phyloP scores from a whole-genome alignment of 2,113 vertebrate species.

The Plestiodon gilberti region DNA sequence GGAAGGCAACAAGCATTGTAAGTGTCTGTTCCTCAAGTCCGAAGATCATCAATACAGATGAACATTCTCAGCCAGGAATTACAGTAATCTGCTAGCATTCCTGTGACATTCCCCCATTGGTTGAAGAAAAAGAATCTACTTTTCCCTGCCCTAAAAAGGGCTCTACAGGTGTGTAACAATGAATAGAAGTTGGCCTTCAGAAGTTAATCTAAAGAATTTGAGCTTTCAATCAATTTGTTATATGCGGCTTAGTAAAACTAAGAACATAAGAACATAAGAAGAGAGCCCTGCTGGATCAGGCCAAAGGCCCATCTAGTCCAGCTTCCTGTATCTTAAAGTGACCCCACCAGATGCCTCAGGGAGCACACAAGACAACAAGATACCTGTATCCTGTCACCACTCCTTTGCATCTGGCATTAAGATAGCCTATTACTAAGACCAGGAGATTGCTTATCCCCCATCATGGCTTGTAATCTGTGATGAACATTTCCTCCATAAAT shows the following conservation, averaged over 20 bases:
- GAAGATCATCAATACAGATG: not conserved
- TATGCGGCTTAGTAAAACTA: not conserved
- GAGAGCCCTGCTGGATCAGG: too few species aligned
- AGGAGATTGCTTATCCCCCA: too few species aligned
- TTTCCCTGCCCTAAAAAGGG: not conserved
- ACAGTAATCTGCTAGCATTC: not conserved
- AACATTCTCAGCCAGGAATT: not conserved
- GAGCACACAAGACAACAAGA: too few species aligned
- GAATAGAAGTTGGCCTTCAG: not conserved
- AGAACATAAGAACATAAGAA: too few species aligned
- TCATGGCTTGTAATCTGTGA: too few species aligned
- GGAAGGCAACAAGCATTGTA: not conserved
- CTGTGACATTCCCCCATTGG: not conserved
- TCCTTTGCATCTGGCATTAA: too few species aligned
- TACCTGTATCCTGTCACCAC: too few species aligned
- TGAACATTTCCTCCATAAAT: too few species aligned
- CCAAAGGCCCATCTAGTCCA: too few species aligned
- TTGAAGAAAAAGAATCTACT: not conserved
- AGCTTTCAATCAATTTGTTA: not conserved
- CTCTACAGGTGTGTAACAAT: not conserved
- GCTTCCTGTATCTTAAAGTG: too few species aligned
- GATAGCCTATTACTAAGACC: too few species aligned
- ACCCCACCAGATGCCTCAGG: too few species aligned
- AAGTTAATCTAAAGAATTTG: not conserved
- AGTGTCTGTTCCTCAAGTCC: not conserved